Evolutionary conservation across 1,140 invertebrate genomes (phyloP), one percentile per base, ranked within the genome.

Genomic region (Wasmannia auropunctata): DNA sequence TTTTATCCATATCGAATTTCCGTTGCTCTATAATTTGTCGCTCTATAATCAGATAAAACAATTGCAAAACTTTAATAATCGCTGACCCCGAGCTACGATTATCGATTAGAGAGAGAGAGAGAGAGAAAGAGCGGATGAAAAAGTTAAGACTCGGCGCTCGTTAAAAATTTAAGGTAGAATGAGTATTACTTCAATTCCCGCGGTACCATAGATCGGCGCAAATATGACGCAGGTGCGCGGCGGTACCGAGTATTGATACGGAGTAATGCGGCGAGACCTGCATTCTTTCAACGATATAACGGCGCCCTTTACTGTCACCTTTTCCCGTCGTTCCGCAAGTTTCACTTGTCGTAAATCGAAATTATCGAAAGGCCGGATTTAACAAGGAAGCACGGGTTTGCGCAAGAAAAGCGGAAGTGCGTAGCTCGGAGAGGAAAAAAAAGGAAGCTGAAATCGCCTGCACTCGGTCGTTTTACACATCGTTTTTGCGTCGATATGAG

Each of bases 111-210:
- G 25, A 22, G 65, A 40, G 22, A n/a, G n/a, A n/a, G n/a, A n/a
- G n/a, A n/a, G n/a, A n/a, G n/a, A n/a, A n/a, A n/a, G n/a, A n/a
- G n/a, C n/a, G n/a, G 10, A 31, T 22, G 0, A 67, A 34, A 54
- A 10, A 70, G 19, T 54, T 28, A 40, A 69, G 77, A 31, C 22
- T 46, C 49, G 37, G 19, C 10, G 34, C 79, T 83, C 25, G 37
- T 83, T 83, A 83, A 83, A 83, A 83, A 83, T 83, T 74, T 43
- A 83, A 83, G 67, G 34, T 74, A 72, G 54, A 34, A 43, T 60
- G 74, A 46, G 54, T 34, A 58, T 25, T 37, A 16, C 54, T 74
- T 54, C 54, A 60, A 60, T 74, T 83, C 79, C 28, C 51, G 8
- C 1, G 34, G 19, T 58, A n/a, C 1, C 51, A 19, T 58, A 58